These are phyloP conservation scores for Agrilus mali DNA, from an alignment of 2,888 invertebrate genomes.

Conservation along the genomic window DNA sequence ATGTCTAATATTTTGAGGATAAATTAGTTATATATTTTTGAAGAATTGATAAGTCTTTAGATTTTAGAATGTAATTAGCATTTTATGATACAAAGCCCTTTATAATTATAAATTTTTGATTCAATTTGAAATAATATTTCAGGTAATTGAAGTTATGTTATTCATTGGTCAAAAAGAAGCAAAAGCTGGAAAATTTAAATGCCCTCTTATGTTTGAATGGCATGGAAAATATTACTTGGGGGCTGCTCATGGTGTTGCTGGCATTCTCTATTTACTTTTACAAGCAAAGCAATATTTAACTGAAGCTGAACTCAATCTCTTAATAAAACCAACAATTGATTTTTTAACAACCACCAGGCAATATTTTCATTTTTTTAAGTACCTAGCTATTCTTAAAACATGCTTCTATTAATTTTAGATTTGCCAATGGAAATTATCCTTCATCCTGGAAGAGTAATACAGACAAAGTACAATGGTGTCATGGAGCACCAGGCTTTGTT, in stretches of 20 bases:
- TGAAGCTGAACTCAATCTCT: conserved; percentile 40
- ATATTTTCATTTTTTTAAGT: background rate
- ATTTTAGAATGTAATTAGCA: too few relatives aligned
- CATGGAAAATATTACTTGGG: conserved; percentile 78
- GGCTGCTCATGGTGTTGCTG: conserved; percentile 79
- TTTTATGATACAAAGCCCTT: too few relatives aligned
- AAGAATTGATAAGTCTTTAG: too few relatives aligned
- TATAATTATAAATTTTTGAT: too few relatives aligned
- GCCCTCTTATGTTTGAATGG: conserved; percentile 76
- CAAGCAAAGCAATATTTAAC: conserved; percentile 51
- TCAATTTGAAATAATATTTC: conserved; percentile 11
- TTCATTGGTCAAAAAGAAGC: conserved; percentile 52
- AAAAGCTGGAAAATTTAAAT: conserved; percentile 36
- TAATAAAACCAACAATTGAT: conserved; percentile 52
- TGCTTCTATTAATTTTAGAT: conserved; percentile 21
- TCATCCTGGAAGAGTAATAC: conserved; percentile 57
- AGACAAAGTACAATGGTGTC: conserved; percentile 87
- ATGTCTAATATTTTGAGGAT: background rate
- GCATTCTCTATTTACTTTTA: conserved; percentile 72
- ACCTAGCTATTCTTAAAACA: background rate
- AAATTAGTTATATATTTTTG: too few relatives aligned
- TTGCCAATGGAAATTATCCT: conserved; percentile 58
- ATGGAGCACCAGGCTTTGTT: conserved; percentile 83
- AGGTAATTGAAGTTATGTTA: conserved; percentile 52
- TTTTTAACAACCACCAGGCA: conserved; percentile 43